A percentile compares a stretch with the other conserved stretches of the same genome.
Evolutionary conservation across 2,888 invertebrate species (phyloP).

Genomic region (Campoletis raptor): DNA sequence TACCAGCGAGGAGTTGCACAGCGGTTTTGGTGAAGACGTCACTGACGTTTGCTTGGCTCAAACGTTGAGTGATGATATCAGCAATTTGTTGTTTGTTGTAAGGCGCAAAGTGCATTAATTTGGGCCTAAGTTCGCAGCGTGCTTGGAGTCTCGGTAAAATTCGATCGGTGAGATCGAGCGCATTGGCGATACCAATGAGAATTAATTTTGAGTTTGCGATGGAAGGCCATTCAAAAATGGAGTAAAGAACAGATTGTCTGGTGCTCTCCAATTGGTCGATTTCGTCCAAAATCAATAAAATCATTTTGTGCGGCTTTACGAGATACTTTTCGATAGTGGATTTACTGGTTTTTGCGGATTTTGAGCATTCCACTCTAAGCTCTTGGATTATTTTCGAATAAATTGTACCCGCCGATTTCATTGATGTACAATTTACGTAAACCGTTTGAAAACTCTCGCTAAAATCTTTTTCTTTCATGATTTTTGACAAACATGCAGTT

Average conservation of each 20-base stretch:
- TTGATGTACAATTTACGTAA: constrained; percentile 95
- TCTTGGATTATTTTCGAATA: constrained; percentile 92
- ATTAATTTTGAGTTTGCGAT: constrained; percentile 89
- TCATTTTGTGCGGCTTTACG: constrained; percentile 88
- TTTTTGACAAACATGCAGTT: constrained; percentile 93
- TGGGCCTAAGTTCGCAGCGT: constrained; percentile 90
- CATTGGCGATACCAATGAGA: constrained; percentile 97
- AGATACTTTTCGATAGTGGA: constrained; percentile 90
- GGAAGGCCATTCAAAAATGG: constrained; percentile 97
- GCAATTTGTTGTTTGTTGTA: constrained; percentile 96
- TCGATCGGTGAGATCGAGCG: constrained; percentile 97
- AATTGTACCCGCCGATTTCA: constrained; percentile 93
- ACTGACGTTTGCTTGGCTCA: constrained; percentile 89
- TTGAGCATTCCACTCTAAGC: constrained; percentile 87
- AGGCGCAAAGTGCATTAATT: constrained; percentile 95
- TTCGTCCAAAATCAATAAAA: constrained; percentile 96
- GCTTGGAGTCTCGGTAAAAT: constrained; percentile 94
- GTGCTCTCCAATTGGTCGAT: constrained; percentile 96
- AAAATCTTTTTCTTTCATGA: constrained; percentile 89
- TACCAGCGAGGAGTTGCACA: constrained; percentile 96
- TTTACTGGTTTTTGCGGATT: constrained; percentile 89
- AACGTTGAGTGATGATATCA: constrained; percentile 92
- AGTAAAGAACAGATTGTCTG: constrained; percentile 94
- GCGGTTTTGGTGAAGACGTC: constrained; percentile 93
- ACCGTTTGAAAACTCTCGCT: constrained; percentile 87